A percentile compares a stretch with the other conserved stretches of the same genome.
These are phyloP conservation scores for Drosophila algonquin DNA, from an alignment of 2,888 invertebrate genomes.

Conservation along the genomic window DNA sequence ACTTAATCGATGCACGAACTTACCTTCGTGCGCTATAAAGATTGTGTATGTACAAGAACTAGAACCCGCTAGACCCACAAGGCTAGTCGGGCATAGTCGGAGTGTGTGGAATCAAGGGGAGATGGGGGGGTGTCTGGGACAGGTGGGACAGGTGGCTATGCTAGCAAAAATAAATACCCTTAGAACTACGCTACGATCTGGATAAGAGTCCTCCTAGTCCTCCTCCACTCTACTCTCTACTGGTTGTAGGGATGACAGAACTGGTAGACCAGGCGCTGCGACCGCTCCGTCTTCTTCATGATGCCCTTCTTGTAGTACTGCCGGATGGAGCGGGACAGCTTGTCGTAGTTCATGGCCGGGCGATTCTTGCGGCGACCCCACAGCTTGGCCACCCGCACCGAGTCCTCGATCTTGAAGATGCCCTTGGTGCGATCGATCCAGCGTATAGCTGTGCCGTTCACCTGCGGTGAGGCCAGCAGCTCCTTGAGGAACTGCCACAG, in stretches of 20 bases:
- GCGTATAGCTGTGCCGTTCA: conserved; percentile 96
- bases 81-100: conserved; percentile 71
- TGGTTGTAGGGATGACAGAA: conserved; percentile 97
- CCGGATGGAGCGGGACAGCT: conserved; percentile 97
- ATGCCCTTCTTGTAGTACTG: conserved; percentile 99
- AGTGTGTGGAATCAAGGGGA: conserved; percentile 23
- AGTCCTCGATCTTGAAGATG: conserved; percentile 99
- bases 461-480: conserved; percentile 93
- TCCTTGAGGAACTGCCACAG: conserved; percentile 99
- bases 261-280: conserved; percentile 99
- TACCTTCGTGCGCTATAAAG: conserved; percentile 70
- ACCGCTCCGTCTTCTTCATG: conserved; percentile 99
- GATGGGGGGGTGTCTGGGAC: not conserved
- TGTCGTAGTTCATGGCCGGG: conserved; percentile 99
- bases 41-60: conserved; percentile 66
- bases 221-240: conserved; percentile 86
- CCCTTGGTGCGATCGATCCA: conserved; percentile 98
- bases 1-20: conserved; percentile 67
- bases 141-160: conserved; percentile 5
- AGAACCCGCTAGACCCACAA: conserved; percentile 59
- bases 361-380: conserved; percentile 99
- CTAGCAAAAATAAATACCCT: conserved; percentile 64
- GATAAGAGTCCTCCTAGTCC: conserved; percentile 28
- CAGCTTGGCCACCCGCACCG: conserved; percentile 96
- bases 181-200: conserved; percentile 44